phyloP scores from a whole-genome alignment of 2,113 vertebrate species.

The Cebus imitator region DNA sequence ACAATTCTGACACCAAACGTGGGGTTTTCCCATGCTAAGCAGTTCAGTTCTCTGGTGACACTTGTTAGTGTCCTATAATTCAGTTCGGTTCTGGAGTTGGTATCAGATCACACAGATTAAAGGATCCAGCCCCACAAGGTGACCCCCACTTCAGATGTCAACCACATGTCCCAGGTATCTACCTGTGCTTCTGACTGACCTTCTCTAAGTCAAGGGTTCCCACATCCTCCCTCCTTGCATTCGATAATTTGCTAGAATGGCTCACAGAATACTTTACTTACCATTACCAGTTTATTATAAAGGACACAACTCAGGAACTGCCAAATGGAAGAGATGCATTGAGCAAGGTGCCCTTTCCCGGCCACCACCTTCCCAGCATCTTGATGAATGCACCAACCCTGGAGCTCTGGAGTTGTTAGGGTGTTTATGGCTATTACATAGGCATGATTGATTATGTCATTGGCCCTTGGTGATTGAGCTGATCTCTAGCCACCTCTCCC shows the following conservation, averaged over 20 bases:
- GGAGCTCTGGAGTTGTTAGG: background rate
- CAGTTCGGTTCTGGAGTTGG: background rate
- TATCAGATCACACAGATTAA: background rate
- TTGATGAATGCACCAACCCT: background rate
- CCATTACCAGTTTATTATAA: background rate
- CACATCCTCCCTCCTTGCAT: background rate
- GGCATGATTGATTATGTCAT: background rate
- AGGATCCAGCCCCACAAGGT: background rate
- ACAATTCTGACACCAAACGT: background rate
- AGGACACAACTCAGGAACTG: background rate
- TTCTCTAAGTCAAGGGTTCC: background rate
- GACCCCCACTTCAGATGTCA: background rate
- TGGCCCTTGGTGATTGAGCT: background rate
- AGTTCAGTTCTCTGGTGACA: background rate
- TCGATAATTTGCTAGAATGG: background rate
- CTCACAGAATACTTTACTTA: background rate
- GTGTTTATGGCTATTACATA: background rate
- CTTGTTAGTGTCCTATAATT: background rate
- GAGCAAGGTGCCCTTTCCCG: background rate
- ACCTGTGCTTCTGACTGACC: background rate
- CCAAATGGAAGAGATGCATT: too few species aligned
- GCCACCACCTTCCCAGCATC: too few species aligned
- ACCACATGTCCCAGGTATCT: fast-evolving
- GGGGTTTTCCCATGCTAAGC: too few species aligned
- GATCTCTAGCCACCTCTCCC: background rate